Percentiles rank a stretch among this genome's conserved stretches.
Evolutionary conservation across 2,797 vertebrate genomes (phyloP).

Genomic region (Cynopterus sphinx): DNA sequence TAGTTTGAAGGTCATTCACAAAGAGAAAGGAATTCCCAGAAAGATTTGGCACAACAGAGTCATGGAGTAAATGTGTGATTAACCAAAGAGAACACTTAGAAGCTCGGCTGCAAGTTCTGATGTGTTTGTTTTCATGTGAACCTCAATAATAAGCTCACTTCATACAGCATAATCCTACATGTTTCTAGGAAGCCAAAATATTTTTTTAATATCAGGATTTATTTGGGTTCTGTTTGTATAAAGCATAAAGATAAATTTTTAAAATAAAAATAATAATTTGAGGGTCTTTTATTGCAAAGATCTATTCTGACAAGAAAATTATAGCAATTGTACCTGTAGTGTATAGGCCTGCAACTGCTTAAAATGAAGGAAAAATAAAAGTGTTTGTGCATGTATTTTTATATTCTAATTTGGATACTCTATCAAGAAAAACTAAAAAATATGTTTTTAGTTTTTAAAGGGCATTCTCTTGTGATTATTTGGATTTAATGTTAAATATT

Average conservation of each 20-base stretch:
- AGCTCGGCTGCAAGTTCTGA: conserved; percentile 10
- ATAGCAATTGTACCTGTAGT: conserved; percentile 35
- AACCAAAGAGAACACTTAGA: not conserved
- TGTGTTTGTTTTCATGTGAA: conserved; percentile 33
- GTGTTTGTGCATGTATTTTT: conserved; percentile 16
- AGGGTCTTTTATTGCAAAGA: conserved; percentile 49
- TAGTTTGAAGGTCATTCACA: not conserved
- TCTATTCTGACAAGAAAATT: conserved; percentile 72
- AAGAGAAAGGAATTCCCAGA: not conserved
- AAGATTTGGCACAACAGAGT: not conserved
- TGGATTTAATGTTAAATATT: conserved; percentile 76
- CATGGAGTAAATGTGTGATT: not conserved
- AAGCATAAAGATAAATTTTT: conserved; percentile 53
- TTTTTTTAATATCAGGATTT: conserved; percentile 60
- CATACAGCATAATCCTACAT: not conserved
- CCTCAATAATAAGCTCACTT: not conserved
- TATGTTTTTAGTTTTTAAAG: not conserved
- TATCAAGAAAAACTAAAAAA: conserved; percentile 54
- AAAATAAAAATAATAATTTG: conserved; percentile 67
- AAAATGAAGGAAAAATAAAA: conserved; percentile 55
- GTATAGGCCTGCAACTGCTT: not conserved
- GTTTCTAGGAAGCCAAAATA: conserved; percentile 62
- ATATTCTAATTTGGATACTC: conserved; percentile 55
- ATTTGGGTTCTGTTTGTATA: conserved; percentile 50
- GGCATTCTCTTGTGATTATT: conserved; percentile 55